Conservation (phyloP, 2,113 vertebrate species). For the Cephalopterus ornatus region DNA sequence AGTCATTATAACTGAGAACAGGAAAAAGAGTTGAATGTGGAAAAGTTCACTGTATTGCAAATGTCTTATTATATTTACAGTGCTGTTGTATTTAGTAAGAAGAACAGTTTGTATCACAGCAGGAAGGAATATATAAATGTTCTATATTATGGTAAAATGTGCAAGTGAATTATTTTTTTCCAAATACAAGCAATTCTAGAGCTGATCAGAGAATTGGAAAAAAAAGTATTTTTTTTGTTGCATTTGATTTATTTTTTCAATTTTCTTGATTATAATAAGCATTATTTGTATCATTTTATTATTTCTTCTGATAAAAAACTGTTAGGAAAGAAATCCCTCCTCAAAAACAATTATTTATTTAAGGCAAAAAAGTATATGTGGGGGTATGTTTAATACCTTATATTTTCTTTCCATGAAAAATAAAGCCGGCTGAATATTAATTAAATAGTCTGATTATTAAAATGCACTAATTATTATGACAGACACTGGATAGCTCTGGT, state of each 20-base stretch:
- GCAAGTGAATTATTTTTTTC: not conserved
- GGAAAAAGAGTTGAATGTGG: not conserved
- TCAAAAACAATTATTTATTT: not conserved
- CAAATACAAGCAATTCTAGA: not conserved
- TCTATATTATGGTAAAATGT: not conserved
- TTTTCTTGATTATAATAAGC: not conserved
- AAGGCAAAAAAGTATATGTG: not conserved
- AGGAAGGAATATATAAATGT: not conserved
- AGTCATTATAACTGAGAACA: not conserved
- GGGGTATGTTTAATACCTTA: not conserved
- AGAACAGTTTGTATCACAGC: not conserved
- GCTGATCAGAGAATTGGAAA: not conserved
- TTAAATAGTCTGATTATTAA: not conserved
- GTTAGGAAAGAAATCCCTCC: not conserved
- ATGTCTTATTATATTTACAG: not conserved
- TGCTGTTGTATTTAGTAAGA: not conserved
- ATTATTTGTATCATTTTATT: not conserved
- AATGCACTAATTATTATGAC: not conserved
- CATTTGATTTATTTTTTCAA: not conserved
- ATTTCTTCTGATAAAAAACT: not conserved
- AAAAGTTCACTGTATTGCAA: not conserved
- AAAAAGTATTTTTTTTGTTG: not conserved
- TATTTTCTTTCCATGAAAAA: not conserved
- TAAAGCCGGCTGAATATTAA: not conserved
- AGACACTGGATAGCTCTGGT: not conserved